Conservation (phyloP, 2,888 invertebrate species). For the Lagria hirta region DNA sequence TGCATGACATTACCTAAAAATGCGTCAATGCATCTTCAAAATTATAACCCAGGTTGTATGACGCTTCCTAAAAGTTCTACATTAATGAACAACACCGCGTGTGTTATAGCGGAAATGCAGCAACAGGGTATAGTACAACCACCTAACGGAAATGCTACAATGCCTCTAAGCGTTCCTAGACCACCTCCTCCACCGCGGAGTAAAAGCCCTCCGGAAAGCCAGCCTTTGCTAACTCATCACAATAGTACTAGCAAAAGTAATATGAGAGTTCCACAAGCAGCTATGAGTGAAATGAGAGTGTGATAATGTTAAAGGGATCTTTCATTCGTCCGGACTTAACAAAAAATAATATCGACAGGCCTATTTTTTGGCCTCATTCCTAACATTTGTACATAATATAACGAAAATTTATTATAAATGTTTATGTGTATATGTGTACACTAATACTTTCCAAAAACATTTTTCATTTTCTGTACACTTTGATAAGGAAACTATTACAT, state of each 20-base stretch:
- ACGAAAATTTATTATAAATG: constrained; percentile 44
- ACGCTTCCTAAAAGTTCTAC: constrained; percentile 64
- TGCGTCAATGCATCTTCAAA: constrained; percentile 50
- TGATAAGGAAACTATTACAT: constrained; percentile 15
- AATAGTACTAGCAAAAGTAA: constrained; percentile 54
- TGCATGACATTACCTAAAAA: constrained; percentile 59
- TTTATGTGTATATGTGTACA: constrained; percentile 41
- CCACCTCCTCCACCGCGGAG: constrained; percentile 61
- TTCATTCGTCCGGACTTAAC: constrained; percentile 39
- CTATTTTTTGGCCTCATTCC: constrained; percentile 36
- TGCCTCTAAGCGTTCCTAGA: constrained; percentile 60
- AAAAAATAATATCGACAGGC: constrained; percentile 29
- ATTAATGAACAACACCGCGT: constrained; percentile 55
- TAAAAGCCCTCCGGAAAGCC: constrained; percentile 61
- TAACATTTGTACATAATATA: constrained; percentile 36
- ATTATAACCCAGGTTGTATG: constrained; percentile 53
- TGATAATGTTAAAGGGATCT: constrained; percentile 60
- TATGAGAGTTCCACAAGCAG: constrained; percentile 74
- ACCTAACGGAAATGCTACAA: constrained; percentile 62
- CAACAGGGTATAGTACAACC: constrained; percentile 63
- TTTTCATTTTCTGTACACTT: too few relatives aligned
- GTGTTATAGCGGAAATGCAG: constrained; percentile 60
- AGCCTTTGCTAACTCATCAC: constrained; percentile 57
- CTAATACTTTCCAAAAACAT: constrained; percentile 20
- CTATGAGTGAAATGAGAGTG: constrained; percentile 89